A percentile compares a stretch with the other conserved stretches of the same genome.
Conservation (phyloP, 2,888 invertebrate genomes). For the Brassicogethes aeneus region DNA sequence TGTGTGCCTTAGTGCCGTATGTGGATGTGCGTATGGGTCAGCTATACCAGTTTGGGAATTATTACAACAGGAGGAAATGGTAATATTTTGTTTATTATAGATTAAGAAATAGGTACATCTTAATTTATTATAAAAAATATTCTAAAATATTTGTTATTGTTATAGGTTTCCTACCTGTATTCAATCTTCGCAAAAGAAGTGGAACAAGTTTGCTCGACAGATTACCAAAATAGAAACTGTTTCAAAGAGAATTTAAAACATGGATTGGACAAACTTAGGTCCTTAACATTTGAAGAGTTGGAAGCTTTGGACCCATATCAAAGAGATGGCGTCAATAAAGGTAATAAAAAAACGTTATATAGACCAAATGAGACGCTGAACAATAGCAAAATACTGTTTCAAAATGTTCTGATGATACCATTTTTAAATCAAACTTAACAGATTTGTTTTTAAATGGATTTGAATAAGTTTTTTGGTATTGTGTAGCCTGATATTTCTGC, state of each 20-base stretch:
- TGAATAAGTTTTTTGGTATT: no score
- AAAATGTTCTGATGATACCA: no score
- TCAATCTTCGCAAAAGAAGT: neutral
- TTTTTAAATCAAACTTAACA: no score
- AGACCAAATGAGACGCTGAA: no score
- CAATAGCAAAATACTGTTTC: no score
- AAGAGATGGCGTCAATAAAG: neutral
- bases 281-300: neutral
- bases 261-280: neutral
- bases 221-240: neutral
- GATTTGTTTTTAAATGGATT: no score
- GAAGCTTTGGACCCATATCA: neutral
- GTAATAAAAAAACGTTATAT: no score
- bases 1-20: neutral
- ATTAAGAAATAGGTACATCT: no score
- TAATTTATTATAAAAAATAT: no score
- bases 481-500: no score
- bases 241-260: neutral
- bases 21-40: neutral
- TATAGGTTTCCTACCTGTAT: neutral
- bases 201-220: neutral
- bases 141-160: no score
- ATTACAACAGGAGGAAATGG: neutral
- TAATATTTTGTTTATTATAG: no score
- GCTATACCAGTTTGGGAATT: neutral